phyloP scores from a whole-genome alignment of 2,888 invertebrate genomes.

The Choristoneura rosaceana region DNA sequence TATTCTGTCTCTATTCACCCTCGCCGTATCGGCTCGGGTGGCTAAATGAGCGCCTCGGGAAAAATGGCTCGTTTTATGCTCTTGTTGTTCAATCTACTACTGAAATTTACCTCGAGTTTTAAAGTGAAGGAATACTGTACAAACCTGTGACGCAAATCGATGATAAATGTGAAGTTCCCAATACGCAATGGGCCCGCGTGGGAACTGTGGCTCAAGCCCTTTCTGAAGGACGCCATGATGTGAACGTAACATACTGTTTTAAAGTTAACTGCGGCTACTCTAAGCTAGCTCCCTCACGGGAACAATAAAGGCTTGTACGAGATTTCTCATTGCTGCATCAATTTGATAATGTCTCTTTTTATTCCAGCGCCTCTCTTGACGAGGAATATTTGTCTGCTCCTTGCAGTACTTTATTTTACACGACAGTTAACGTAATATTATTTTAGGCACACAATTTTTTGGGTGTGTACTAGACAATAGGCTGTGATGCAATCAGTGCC shows the following conservation, averaged over 20 bases:
- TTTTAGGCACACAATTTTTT: not conserved
- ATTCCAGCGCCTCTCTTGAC: slow-evolving; percentile 33
- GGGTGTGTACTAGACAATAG: no score
- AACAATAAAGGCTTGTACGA: slow-evolving; percentile 40
- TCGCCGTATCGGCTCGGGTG: no score
- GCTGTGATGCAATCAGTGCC: no score
- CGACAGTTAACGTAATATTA: not conserved
- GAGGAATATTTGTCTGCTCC: slow-evolving; percentile 33
- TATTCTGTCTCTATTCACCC: no score
- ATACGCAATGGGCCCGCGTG: no score
- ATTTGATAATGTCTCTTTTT: slow-evolving; percentile 42
- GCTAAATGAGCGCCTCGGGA: no score
- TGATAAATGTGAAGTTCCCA: no score
- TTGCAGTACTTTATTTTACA: slow-evolving; percentile 19
- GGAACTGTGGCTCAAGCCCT: not conserved
- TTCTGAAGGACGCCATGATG: not conserved
- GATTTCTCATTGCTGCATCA: slow-evolving; percentile 41
- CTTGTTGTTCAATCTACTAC: no score
- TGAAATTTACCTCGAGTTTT: no score
- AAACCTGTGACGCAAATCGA: no score
- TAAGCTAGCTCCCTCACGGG: slow-evolving; percentile 32
- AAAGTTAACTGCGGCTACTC: slow-evolving; percentile 13
- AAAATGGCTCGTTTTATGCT: no score
- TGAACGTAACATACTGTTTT: slow-evolving; percentile 7
- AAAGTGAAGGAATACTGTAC: no score